A percentile compares a stretch with the other conserved stretches of the same genome.
Conservation (phyloP, 2,113 vertebrate genomes). For the Plotosus lineatus region DNA sequence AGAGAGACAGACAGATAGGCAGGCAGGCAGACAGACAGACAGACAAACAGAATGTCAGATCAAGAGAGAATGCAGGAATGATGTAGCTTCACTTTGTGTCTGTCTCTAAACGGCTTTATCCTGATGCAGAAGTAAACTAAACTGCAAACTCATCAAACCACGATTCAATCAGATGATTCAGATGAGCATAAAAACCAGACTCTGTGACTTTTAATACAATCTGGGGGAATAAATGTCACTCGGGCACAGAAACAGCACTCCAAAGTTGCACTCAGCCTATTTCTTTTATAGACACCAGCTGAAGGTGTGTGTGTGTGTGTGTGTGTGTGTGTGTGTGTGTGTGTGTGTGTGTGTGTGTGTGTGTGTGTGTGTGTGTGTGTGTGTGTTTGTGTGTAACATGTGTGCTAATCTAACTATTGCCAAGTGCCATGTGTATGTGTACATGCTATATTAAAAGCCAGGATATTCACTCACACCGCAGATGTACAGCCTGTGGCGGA, state of each 20-base stretch:
- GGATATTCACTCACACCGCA: neutral
- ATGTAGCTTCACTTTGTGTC: constrained; percentile 5
- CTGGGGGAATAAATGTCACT: constrained; percentile 24
- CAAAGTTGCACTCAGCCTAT: neutral
- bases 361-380: neutral
- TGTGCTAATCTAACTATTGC: no score
- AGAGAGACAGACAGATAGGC: no score
- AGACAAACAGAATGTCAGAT: neutral
- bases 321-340: neutral
- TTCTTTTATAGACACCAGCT: neutral
- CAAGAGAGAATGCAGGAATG: neutral
- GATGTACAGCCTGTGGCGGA: constrained; percentile 8
- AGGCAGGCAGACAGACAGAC: neutral
- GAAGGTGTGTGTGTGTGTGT: neutral
- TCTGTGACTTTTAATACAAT: constrained; percentile 36
- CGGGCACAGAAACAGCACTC: neutral
- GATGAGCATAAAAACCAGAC: constrained; percentile 44
- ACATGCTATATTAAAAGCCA: neutral
- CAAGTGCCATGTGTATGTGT: neutral
- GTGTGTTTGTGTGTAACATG: neutral
- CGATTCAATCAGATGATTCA: constrained; percentile 43
- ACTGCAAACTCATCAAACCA: constrained; percentile 11
- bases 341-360: neutral
- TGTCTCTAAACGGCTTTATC: neutral
- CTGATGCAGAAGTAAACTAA: neutral